Evolutionary conservation across 2,888 invertebrate genomes (phyloP).

Genomic region (Melitaea athalia): DNA sequence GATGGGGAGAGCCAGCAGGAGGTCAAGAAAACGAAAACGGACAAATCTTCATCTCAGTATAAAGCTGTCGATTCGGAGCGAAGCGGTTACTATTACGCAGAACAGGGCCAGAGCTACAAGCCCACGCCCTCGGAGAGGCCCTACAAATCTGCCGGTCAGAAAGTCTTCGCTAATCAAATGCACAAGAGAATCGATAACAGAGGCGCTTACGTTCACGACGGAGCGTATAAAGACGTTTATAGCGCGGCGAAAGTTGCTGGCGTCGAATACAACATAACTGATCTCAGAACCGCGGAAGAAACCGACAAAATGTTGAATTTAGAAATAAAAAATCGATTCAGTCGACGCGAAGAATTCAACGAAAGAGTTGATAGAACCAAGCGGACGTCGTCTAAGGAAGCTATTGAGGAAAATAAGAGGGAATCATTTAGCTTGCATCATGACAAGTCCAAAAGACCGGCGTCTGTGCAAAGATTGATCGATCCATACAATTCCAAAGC

Average conservation of each 20-base stretch:
- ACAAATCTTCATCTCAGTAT: constrained; percentile 63
- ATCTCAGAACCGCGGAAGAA: constrained; percentile 79
- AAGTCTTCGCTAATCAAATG: constrained; percentile 76
- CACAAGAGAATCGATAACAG: constrained; percentile 79
- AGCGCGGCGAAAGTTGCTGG: constrained; percentile 74
- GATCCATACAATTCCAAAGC: constrained; percentile 72
- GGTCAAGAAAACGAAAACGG: constrained; percentile 67
- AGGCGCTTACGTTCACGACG: constrained; percentile 77
- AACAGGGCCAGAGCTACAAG: constrained; percentile 60
- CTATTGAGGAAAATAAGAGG: constrained; percentile 63
- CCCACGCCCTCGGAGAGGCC: constrained; percentile 72
- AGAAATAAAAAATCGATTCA: constrained; percentile 69
- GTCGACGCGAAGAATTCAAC: constrained; percentile 67
- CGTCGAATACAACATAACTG: constrained; percentile 75
- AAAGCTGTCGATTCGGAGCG: constrained; percentile 66
- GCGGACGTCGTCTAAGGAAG: constrained; percentile 67
- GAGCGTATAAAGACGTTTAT: constrained; percentile 75
- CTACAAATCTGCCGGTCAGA: constrained; percentile 75
- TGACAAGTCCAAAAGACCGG: constrained; percentile 68
- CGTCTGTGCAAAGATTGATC: constrained; percentile 64
- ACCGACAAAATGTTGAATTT: constrained; percentile 73
- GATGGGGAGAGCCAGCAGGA: constrained; percentile 71
- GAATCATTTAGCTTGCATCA: constrained; percentile 66
- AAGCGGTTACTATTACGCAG: constrained; percentile 49
- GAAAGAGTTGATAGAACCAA: constrained; percentile 58